Conservation (phyloP, 2,797 vertebrate species). For the Hypotaenidia okinawae region DNA sequence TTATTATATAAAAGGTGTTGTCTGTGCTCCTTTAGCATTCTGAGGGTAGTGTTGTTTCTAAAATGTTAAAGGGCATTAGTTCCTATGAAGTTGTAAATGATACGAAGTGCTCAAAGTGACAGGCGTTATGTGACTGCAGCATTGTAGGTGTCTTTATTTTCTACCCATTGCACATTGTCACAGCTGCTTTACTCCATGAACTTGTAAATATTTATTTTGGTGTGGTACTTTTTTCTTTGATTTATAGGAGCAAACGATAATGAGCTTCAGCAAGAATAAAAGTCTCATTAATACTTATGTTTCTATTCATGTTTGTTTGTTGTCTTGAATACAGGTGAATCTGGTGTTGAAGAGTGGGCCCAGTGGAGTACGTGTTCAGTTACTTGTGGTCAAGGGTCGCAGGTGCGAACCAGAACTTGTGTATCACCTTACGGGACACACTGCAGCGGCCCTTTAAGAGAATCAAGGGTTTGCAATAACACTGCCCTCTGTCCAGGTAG, state of each 20-base stretch:
- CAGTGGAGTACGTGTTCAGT: conserved; percentile 99
- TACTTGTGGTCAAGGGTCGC: conserved; percentile 99
- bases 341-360: conserved; percentile 99
- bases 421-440: conserved; percentile 99
- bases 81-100: conserved; percentile 2
- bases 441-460: conserved; percentile 99
- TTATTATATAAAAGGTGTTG: neutral
- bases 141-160: conserved; percentile 55
- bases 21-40: neutral
- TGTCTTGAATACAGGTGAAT: conserved; percentile 99
- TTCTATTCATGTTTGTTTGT: conserved; percentile 82
- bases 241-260: conserved; percentile 35
- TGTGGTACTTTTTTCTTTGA: conserved; percentile 35
- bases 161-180: conserved; percentile 55
- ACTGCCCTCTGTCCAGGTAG: conserved; percentile 99
- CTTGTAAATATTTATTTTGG: conserved; percentile 46
- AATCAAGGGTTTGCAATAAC: conserved; percentile 99
- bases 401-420: conserved; percentile 99
- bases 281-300: conserved; percentile 61
- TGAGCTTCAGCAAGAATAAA: neutral
- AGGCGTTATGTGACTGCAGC: neutral
- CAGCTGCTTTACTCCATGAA: conserved; percentile 59
- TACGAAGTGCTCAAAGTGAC: neutral
- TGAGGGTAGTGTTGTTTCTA: neutral
- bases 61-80: conserved; percentile 15